Evolutionary conservation across 2,888 invertebrate species (phyloP).

Genomic region (Sesia apiformis): DNA sequence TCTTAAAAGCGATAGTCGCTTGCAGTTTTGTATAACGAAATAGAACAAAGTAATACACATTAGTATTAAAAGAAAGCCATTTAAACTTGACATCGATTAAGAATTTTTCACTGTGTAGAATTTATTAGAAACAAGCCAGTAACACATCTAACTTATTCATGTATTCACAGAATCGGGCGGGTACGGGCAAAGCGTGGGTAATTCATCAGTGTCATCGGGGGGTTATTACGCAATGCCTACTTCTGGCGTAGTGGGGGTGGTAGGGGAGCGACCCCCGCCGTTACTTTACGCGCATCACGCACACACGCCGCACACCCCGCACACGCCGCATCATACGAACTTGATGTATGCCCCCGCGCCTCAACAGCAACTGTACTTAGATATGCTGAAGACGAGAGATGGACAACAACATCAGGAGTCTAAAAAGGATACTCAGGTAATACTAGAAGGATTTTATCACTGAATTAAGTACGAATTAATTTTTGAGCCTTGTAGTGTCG

Average conservation of each 20-base stretch:
- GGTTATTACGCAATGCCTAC: slow-evolving; percentile 60
- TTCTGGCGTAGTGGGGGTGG: slow-evolving; percentile 53
- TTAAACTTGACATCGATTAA: too few relatives aligned
- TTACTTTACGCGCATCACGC: slow-evolving; percentile 58
- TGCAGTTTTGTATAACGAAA: too few relatives aligned
- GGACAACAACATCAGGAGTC: slow-evolving; percentile 48
- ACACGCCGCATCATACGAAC: slow-evolving; percentile 38
- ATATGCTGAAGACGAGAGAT: slow-evolving; percentile 59
- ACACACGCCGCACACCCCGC: slow-evolving; percentile 48
- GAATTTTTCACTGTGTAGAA: too few relatives aligned
- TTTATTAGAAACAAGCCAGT: too few relatives aligned
- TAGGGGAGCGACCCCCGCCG: slow-evolving; percentile 55
- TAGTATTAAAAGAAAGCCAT: too few relatives aligned
- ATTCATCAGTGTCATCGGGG: slow-evolving; percentile 36
- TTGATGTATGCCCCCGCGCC: slow-evolving; percentile 57
- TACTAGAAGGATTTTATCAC: too few relatives aligned
- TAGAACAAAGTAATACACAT: too few relatives aligned
- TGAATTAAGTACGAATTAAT: too few relatives aligned
- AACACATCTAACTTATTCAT: too few relatives aligned
- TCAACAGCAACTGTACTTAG: slow-evolving; percentile 49
- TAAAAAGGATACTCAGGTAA: slow-evolving; percentile 55
- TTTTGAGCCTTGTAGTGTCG: too few relatives aligned
- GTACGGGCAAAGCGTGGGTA: slow-evolving; percentile 49
- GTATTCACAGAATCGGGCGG: background rate
- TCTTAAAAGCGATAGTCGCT: too few relatives aligned